These are phyloP conservation scores for Lepidocyrtinus sp. DNA, from an alignment of 2,888 invertebrate species.

Conservation along the genomic window DNA sequence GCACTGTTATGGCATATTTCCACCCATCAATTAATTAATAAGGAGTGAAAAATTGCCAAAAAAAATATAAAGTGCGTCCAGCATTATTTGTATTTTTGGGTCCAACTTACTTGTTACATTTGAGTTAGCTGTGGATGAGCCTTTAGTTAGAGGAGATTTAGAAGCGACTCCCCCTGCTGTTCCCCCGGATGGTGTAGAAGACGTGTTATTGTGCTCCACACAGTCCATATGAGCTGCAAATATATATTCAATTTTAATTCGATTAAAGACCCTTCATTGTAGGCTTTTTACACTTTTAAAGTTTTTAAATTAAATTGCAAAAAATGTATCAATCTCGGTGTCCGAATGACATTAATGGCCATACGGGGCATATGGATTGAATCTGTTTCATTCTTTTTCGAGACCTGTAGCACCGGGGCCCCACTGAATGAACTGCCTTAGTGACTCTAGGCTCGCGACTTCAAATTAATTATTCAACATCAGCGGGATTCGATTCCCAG, in stretches of 20 bases:
- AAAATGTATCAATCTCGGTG: conserved; percentile 53
- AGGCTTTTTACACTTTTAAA: conserved; percentile 14
- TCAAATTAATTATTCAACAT: background rate
- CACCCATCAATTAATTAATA: background rate
- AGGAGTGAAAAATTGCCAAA: too few species aligned
- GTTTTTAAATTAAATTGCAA: too few species aligned
- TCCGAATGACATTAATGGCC: conserved; percentile 48
- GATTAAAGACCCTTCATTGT: too few species aligned
- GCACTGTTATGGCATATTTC: conserved; percentile 39
- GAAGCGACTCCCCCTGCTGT: conserved; percentile 42
- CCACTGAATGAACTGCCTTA: conserved; percentile 39
- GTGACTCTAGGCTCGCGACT: conserved; percentile 62
- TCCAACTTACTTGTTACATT: conserved; percentile 38
- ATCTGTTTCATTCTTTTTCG: conserved; percentile 46
- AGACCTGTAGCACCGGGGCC: conserved; percentile 60
- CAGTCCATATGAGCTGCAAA: conserved; percentile 62
- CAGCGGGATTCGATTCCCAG: conserved; percentile 38
- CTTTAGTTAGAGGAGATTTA: conserved; percentile 59
- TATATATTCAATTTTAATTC: background rate
- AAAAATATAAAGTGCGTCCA: conserved; percentile 23
- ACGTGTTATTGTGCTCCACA: conserved; percentile 64
- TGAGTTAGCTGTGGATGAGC: conserved; percentile 58
- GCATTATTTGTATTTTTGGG: background rate
- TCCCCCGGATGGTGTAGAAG: conserved; percentile 48
- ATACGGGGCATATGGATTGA: conserved; percentile 56